Conservation (phyloP, 1,140 invertebrate species). For the Aphis gossypii region DNA sequence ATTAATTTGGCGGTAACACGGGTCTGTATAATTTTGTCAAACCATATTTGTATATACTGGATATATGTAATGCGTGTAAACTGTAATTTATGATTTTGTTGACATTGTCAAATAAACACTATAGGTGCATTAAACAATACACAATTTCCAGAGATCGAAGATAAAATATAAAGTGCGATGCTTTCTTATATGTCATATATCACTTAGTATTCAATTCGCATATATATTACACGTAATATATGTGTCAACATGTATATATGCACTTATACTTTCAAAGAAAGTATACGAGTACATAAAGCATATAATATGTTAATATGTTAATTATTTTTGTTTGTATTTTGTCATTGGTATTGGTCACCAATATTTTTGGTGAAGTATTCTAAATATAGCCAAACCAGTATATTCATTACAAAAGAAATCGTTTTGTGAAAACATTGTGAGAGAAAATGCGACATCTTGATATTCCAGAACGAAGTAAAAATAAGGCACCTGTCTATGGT, state of each 20-base stretch:
- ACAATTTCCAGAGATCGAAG: slow-evolving; percentile 30
- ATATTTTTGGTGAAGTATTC: slow-evolving; percentile 25
- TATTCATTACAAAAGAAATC: slow-evolving; percentile 54
- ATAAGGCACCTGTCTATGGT: slow-evolving; percentile 46
- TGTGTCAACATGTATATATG: background rate
- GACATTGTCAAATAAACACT: slow-evolving; percentile 32
- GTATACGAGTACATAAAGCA: background rate
- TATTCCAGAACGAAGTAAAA: slow-evolving; percentile 56
- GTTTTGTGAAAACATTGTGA: slow-evolving; percentile 44
- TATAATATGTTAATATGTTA: slow-evolving; percentile 14
- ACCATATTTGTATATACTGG: background rate
- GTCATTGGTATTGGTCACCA: background rate
- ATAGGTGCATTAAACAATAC: background rate
- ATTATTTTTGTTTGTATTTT: background rate
- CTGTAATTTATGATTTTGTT: background rate
- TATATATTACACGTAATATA: background rate
- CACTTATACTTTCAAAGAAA: background rate
- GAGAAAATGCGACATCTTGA: slow-evolving; percentile 57
- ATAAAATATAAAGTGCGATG: slow-evolving; percentile 27
- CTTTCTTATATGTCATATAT: slow-evolving; percentile 25
- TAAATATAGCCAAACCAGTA: slow-evolving; percentile 47
- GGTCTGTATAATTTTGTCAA: slow-evolving; percentile 24
- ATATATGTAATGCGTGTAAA: background rate
- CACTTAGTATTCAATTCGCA: background rate
- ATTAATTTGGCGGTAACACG: slow-evolving; percentile 20